Evolutionary conservation across 2,113 vertebrate genomes (phyloP), one percentile per base, ranked within the genome.

Genomic region (Melanerpes formicivorus): DNA sequence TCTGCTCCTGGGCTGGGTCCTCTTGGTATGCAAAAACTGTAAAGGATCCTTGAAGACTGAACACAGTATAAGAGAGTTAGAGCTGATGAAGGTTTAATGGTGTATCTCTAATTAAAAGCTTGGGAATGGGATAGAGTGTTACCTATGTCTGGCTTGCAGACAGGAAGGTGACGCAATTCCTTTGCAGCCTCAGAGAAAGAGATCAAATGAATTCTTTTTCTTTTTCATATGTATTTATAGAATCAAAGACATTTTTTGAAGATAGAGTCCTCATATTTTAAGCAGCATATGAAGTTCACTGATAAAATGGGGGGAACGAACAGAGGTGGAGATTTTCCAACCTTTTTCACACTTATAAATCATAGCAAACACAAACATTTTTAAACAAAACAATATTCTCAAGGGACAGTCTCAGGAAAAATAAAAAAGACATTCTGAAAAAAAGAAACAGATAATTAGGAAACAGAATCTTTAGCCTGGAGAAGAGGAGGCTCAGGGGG

Each of bases 161-260:
- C 80, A 93, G 85, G 87, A 96, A 93, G 73, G 87, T 90, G 85
- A 91, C 72, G 74, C 62, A 73, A 81, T 84, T 95, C 73, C 89
- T 93, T 72, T 84, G n/a, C 70, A 94, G 37, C 59, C 78, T 90
- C 83, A 66, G 63, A 90, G 79, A 94, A 91, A 42, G 32, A 92
- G 90, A 91, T 96, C 80, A 94, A 86, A 94, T 91, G 9, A 71
- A 13, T 3, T 46, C 40, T 70, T 92, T 87, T 84, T 66, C 23
- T 52, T 25, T 88, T 84, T 46, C 3, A 30, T 60, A 66, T 3
- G 11, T 80, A 93, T 90, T 82, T 75, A 94, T 59, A 90, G 88
- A 94, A 88, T 77, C 67, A 95, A 90, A 93, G 83, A 18, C 34
- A 26, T 91, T 94, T 96, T 96, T 92, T 90, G 75, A 87, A 95